Percentiles rank a stretch among this genome's conserved stretches.
phyloP scores from a whole-genome alignment of 92 coral and sea anemone species.

The Anthopleura xanthogrammica region DNA sequence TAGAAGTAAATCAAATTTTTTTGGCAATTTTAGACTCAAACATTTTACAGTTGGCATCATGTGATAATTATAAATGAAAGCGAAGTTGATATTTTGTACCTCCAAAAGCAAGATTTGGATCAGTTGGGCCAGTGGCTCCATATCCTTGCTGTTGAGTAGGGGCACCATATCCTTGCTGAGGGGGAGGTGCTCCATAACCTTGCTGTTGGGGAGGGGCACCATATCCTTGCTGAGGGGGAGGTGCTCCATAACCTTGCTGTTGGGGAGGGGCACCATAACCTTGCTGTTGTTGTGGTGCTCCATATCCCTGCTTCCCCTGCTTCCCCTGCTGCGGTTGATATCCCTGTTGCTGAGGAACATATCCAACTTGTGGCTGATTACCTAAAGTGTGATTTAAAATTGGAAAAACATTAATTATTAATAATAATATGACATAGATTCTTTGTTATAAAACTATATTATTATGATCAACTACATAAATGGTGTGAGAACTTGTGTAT shows the following conservation, averaged over 20 bases:
- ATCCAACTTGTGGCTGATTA: slow-evolving; percentile 62
- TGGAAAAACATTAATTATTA: neutral
- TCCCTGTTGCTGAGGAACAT: slow-evolving; percentile 47
- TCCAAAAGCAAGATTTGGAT: slow-evolving; percentile 20
- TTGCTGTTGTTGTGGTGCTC: slow-evolving; percentile 44
- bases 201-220: slow-evolving; percentile 42
- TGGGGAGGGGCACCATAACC: slow-evolving; percentile 30
- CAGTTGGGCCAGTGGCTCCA: slow-evolving; percentile 16
- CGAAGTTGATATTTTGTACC: neutral
- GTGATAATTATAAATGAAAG: too few species aligned
- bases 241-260: slow-evolving; percentile 29
- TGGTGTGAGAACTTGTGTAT: too few species aligned
- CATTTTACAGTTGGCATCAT: neutral
- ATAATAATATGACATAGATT: neutral
- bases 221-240: slow-evolving; percentile 46
- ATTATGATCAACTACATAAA: too few species aligned
- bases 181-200: slow-evolving; percentile 36
- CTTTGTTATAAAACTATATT: too few species aligned
- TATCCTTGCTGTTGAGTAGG: slow-evolving; percentile 37
- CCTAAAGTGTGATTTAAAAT: neutral
- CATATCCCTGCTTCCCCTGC: slow-evolving; percentile 48
- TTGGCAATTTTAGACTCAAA: neutral
- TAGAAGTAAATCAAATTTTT: neutral
- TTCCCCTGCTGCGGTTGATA: slow-evolving; percentile 52
- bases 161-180: slow-evolving; percentile 39